Evolutionary conservation across 2,888 invertebrate genomes (phyloP).

Genomic region (Ectemnius lituratus): DNA sequence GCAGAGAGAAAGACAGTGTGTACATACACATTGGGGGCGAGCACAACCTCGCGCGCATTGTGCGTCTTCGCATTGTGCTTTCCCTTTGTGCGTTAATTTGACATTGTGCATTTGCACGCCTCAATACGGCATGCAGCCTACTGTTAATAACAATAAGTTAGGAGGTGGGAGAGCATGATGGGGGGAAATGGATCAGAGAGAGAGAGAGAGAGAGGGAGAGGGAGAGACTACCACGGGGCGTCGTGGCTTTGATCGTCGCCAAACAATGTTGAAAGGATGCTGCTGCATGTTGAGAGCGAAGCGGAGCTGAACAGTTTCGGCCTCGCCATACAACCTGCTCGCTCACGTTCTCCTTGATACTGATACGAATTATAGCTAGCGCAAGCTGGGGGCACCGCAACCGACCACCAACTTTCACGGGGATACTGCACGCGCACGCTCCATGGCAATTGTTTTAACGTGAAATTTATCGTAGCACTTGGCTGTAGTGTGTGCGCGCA

Average conservation of each 20-base stretch:
- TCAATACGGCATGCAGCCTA: constrained; percentile 34
- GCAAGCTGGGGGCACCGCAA: constrained; percentile 14
- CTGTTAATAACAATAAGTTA: constrained; percentile 50
- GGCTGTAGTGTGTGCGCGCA: not conserved
- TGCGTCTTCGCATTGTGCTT: constrained; percentile 43
- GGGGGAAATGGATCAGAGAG: not conserved
- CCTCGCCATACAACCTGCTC: constrained; percentile 18
- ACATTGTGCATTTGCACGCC: constrained; percentile 29
- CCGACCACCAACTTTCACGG: not conserved
- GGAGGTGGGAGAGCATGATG: not conserved
- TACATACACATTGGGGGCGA: not conserved
- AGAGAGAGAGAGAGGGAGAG: not conserved
- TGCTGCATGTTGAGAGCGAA: not conserved
- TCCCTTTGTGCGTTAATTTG: constrained; percentile 42
- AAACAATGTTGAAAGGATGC: constrained; percentile 39
- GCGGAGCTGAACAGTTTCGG: not conserved
- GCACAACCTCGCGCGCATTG: constrained; percentile 19
- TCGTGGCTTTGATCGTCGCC: constrained; percentile 43
- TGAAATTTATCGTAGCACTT: constrained; percentile 27
- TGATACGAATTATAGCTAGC: constrained; percentile 25
- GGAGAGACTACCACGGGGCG: constrained; percentile 28
- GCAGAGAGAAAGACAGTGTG: constrained; percentile 1
- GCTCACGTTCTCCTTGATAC: constrained; percentile 22
- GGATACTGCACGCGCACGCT: constrained; percentile 2
- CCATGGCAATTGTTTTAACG: constrained; percentile 26